Base-by-base conservation (phyloP, 1,140 invertebrate species). In the Drosophila repleta region DNA sequence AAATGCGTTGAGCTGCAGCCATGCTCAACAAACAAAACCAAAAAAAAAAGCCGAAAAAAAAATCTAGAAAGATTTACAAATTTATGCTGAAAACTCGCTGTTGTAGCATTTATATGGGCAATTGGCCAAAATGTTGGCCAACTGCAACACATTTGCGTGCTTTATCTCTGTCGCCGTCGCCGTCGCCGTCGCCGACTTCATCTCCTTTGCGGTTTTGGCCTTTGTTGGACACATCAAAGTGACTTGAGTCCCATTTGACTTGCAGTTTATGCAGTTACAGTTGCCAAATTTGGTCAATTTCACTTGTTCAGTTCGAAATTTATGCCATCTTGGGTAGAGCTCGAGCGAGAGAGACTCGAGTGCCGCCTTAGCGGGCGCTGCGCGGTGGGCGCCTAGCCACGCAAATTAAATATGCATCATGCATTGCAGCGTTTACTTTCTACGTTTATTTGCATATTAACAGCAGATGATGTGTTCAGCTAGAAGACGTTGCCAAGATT, bases 221-320 rank as follows among this genome's bases (percentile, higher is more conserved):
- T 18, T 45, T 48, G 60, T 71, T 71, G 64, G 61, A 62, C 65
- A 66, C 52, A 87, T 87, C 81, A 81, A 72, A 79, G 78, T 82
- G 79, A 87, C 76, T 80, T 51, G 65, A 58, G 52, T 71, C 17
- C 46, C 53, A 78, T 70, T 74, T 77, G 75, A 74, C 64, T 80
- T 79, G 70, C 41, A 79, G 71, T 57, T 69, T 76, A 45, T 65
- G 46, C 74, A 71, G 74, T 77, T 74, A 62, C 68, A 67, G 56
- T 78, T 68, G 71, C 83, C 82, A 87, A 72, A 75, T 85, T 79
- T 85, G 82, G 79, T 48, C 70, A 87, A 74, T 87, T 85, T 85
- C 82, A 87, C 82, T 85, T 87, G 82, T 77, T 72, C 57, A 76
- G 64, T 61, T 67, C 70, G 73, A 68, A 74, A 74, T 69, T 62